These are phyloP conservation scores for Triplophysa tibetana DNA, from an alignment of 2,113 vertebrate species.

Conservation along the genomic window DNA sequence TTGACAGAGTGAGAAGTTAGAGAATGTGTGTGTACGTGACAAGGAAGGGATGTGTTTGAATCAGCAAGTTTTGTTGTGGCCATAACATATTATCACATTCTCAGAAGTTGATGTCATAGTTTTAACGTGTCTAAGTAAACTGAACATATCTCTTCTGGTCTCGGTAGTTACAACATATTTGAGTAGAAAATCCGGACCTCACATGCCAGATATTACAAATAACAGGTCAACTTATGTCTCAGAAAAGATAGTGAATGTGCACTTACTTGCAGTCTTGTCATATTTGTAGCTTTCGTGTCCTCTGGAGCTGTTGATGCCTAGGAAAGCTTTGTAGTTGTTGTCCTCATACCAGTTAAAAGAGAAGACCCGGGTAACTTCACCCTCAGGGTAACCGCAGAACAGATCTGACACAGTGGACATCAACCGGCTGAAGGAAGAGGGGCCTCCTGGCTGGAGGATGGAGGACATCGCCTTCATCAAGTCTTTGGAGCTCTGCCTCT, in stretches of 20 bases:
- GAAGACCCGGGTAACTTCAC: slow-evolving; percentile 84
- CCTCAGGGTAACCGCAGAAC: slow-evolving; percentile 92
- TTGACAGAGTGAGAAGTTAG: slow-evolving; percentile 51
- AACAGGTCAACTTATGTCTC: too few relatives aligned
- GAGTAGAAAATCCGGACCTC: too few relatives aligned
- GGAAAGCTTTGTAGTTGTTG: slow-evolving; percentile 97
- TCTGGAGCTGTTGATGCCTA: slow-evolving; percentile 86
- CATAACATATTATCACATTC: too few relatives aligned
- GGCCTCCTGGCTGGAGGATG: slow-evolving; percentile 71
- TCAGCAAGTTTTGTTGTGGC: too few relatives aligned
- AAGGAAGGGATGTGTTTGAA: not conserved
- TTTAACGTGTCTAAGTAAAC: too few relatives aligned
- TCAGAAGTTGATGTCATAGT: too few relatives aligned
- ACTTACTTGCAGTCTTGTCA: slow-evolving; percentile 88
- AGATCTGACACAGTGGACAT: slow-evolving; percentile 79
- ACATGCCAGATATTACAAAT: too few relatives aligned
- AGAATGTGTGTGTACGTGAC: not conserved
- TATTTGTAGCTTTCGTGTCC: slow-evolving; percentile 79
- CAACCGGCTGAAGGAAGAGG: slow-evolving; percentile 77
- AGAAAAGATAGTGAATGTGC: not conserved
- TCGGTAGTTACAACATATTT: too few relatives aligned
- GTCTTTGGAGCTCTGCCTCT: slow-evolving; percentile 76
- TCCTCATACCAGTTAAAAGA: slow-evolving; percentile 99
- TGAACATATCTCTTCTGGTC: too few relatives aligned
- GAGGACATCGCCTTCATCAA: slow-evolving; percentile 75